Base-by-base conservation (phyloP, 1,140 invertebrate genomes). In the Papilio polytes region DNA sequence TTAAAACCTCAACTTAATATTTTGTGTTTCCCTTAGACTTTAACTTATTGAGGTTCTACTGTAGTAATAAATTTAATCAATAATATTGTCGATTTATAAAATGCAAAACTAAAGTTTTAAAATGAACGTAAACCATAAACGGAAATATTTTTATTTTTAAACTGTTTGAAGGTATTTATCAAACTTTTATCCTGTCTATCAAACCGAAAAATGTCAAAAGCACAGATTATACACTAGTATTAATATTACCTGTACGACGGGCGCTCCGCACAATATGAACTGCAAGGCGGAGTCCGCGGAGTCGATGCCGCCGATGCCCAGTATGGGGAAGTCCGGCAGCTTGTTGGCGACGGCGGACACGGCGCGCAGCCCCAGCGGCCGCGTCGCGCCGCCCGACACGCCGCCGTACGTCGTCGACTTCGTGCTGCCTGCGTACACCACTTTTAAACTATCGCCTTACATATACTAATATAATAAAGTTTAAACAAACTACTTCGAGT, bases 291-390 rank as follows among this genome's bases (percentile, higher is more conserved):
- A 97, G 84, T 99, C 98, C 0, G 99, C 99, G 0, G 98, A 99
- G 95, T 99, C 99, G 44, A 99, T 98, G 3, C 99, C 99, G 0
- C 98, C 99, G 77, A 99, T 99, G 26, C 98, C 99, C 73, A 99
- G 94, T 80, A 99, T 99, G 0, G 98, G 97, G 91, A 99, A 99
- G 15, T 96, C 98, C 0, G 98, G 98, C 26, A 99, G 85, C 12
- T 96, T 96, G 41, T 97, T 97, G 0, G 97, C 97, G 81, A 99
- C 98, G 0, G 97, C 96, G 0, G 98, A 98, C 0, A 99, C 97
- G 0, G 98, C 98, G 82, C 97, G 96, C 18, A 99, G 94, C 0
- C 98, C 99, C 87, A 99, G 98, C 0, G 99, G 99, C 12, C 99
- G 96, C 1, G 98, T 99, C 0, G 98, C 99, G 94, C 99, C 99